Percentiles rank a stretch among this genome's conserved stretches.
These are phyloP conservation scores for Parazoanthus swiftii DNA, from an alignment of 92 coral and sea anemone genomes.

Conservation along the genomic window DNA sequence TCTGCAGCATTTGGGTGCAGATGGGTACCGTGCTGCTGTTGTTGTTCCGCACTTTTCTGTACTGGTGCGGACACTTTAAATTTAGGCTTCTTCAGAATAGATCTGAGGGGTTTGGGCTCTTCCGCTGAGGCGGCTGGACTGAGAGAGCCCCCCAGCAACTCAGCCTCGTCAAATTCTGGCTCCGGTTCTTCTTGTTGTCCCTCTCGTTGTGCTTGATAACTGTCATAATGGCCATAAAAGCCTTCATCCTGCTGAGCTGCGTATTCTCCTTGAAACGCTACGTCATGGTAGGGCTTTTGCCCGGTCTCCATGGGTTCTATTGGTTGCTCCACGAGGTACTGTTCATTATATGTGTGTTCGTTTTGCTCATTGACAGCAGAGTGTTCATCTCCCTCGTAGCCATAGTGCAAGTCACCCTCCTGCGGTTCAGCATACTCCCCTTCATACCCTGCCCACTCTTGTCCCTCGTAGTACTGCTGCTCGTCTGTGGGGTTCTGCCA, in stretches of 20 bases:
- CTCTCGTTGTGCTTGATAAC: conserved; percentile 5
- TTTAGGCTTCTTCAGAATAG: conserved; percentile 70
- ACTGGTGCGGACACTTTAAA: neutral
- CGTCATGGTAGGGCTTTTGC: neutral
- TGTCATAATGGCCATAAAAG: conserved; percentile 9
- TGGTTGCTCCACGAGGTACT: conserved; percentile 16
- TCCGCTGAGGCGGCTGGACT: neutral
- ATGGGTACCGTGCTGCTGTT: neutral
- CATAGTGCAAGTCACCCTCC: neutral
- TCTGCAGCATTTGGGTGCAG: neutral
- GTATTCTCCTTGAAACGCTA: neutral
- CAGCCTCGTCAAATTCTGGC: conserved; percentile 20
- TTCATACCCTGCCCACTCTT: conserved; percentile 30
- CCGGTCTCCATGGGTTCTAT: neutral
- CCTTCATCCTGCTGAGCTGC: neutral
- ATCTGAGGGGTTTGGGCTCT: conserved; percentile 68
- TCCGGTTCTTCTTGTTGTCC: conserved; percentile 21
- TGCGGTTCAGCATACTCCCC: neutral
- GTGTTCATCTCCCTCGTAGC: conserved; percentile 17
- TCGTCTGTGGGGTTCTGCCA: conserved; percentile 24
- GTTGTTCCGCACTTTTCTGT: too few species aligned
- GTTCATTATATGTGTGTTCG: neutral
- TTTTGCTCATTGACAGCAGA: neutral
- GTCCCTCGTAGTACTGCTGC: conserved; percentile 41
- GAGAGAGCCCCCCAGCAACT: neutral